These are phyloP conservation scores for Petromus typicus DNA, from an alignment of 2,113 vertebrate species.

Conservation along the genomic window DNA sequence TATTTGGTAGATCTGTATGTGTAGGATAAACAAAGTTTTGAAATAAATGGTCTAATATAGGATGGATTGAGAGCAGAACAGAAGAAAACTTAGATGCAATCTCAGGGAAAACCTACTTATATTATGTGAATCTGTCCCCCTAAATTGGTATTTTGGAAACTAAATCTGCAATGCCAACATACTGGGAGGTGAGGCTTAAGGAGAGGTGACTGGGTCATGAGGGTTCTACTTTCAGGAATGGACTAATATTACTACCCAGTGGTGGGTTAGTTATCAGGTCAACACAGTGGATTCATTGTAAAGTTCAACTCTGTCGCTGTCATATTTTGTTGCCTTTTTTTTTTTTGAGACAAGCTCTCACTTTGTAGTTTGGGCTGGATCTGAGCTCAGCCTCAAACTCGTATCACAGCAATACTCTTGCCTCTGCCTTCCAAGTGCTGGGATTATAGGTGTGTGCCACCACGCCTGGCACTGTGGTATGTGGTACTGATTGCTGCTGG, in stretches of 20 bases:
- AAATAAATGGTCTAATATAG: slow-evolving; percentile 16
- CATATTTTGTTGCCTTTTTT: background rate
- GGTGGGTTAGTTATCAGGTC: background rate
- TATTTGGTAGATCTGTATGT: slow-evolving; percentile 12
- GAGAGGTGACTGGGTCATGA: background rate
- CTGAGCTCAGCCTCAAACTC: too few species aligned
- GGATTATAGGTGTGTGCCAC: too few species aligned
- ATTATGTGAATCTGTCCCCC: background rate
- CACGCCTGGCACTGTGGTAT: too few species aligned
- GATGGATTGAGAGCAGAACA: background rate
- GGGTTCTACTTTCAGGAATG: background rate
- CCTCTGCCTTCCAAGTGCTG: too few species aligned
- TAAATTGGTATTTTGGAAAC: background rate
- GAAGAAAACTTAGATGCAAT: background rate
- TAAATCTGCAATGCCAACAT: background rate
- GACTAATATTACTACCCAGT: background rate
- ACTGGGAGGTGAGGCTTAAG: background rate
- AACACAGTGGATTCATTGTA: background rate
- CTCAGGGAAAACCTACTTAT: background rate
- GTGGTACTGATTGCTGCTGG: too few species aligned
- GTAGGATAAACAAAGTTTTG: background rate
- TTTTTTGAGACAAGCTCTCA: too few species aligned
- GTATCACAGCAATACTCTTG: too few species aligned
- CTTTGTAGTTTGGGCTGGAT: too few species aligned
- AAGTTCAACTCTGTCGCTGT: background rate